Evolutionary conservation across 2,797 vertebrate species (phyloP).

Genomic region (Lagodon rhomboides): DNA sequence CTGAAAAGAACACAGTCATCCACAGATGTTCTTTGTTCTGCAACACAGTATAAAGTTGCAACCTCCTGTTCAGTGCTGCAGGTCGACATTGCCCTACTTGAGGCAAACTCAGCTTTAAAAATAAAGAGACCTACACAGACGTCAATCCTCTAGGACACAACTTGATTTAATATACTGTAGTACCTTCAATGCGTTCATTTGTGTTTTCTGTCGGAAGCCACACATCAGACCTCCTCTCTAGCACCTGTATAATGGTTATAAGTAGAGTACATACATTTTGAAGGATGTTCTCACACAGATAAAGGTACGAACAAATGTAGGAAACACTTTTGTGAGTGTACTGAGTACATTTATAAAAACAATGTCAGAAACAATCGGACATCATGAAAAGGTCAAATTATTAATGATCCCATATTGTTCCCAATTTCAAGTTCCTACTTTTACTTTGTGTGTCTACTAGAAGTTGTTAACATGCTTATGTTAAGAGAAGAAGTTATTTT

Average conservation of each 20-base stretch:
- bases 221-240: background rate
- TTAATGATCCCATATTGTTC: too few relatives aligned
- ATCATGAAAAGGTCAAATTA: too few relatives aligned
- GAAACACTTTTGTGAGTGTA: too few relatives aligned
- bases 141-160: background rate
- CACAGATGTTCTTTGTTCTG: conserved; percentile 3
- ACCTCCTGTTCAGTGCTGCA: conserved; percentile 17
- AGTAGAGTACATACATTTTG: background rate
- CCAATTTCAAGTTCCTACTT: too few relatives aligned
- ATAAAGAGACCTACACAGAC: background rate
- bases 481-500: too few relatives aligned
- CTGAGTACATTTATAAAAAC: too few relatives aligned
- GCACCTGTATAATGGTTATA: background rate
- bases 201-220: background rate
- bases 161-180: background rate
- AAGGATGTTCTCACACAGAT: background rate
- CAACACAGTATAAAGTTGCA: background rate
- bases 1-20: background rate
- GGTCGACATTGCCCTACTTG: background rate
- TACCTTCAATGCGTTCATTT: background rate
- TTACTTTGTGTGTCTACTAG: too few relatives aligned
- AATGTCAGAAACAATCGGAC: too few relatives aligned
- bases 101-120: background rate
- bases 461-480: too few relatives aligned
- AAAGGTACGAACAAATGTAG: background rate